Evolutionary conservation across 1,140 invertebrate species (phyloP).

Genomic region (Aphaenogaster rudis): DNA sequence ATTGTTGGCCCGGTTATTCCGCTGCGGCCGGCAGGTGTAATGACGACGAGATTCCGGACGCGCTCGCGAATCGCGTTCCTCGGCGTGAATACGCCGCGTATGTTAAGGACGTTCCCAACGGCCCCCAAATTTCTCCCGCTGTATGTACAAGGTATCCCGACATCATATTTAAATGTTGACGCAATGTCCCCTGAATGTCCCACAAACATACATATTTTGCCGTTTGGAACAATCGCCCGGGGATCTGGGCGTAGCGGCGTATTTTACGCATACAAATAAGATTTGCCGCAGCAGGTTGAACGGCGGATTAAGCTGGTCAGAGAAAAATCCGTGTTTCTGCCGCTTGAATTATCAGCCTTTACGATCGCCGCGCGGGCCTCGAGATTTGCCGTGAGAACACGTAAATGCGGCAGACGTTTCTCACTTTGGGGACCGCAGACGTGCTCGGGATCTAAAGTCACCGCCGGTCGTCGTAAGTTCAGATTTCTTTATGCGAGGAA

Average conservation of each 20-base stretch:
- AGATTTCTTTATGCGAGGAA: conserved; percentile 46
- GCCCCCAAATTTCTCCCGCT: conserved; percentile 7
- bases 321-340: conserved; percentile 25
- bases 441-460: conserved; percentile 38
- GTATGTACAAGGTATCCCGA: not conserved
- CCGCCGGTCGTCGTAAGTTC: conserved; percentile 4
- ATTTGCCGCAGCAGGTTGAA: not conserved
- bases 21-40: conserved; percentile 41
- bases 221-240: not conserved
- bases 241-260: not conserved
- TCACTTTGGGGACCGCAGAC: conserved; percentile 48
- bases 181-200: not conserved
- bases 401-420: conserved; percentile 61
- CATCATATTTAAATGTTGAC: conserved; percentile 24
- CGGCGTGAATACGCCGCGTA: conserved; percentile 18
- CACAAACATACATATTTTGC: not conserved
- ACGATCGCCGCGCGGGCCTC: conserved; percentile 17
- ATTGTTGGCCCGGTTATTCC: conserved; percentile 60
- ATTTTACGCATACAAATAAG: conserved; percentile 24
- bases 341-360: conserved; percentile 37
- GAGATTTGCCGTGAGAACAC: conserved; percentile 56
- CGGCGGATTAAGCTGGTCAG: not conserved
- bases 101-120: conserved; percentile 32
- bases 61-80: conserved; percentile 9
- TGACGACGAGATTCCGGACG: conserved; percentile 43